These are phyloP conservation scores for Enteromius paludinosus DNA, from an alignment of 2,797 vertebrate species.

Conservation along the genomic window DNA sequence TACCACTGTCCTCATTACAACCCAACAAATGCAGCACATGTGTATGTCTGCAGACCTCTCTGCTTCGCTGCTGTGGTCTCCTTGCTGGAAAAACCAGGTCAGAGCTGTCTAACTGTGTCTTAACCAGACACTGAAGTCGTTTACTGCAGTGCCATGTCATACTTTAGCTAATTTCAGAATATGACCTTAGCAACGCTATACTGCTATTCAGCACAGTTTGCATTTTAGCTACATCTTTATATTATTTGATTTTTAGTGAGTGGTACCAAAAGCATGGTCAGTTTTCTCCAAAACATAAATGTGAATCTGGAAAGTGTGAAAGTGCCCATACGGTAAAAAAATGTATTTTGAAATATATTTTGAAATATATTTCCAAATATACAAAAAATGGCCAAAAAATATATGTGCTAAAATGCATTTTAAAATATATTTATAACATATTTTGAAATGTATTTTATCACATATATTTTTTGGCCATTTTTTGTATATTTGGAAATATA, in stretches of 20 bases:
- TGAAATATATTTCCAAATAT: too few species aligned
- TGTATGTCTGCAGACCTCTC: slow-evolving; percentile 1
- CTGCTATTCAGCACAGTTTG: not conserved
- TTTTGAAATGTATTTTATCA: too few species aligned
- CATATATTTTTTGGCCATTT: too few species aligned
- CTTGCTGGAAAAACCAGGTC: slow-evolving; percentile 7
- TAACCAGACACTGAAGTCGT: not conserved
- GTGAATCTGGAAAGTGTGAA: not conserved
- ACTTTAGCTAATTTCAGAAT: not conserved
- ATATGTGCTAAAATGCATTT: too few species aligned
- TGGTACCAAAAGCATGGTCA: not conserved
- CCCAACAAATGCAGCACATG: not conserved
- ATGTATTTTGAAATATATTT: too few species aligned
- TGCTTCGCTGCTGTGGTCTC: not conserved
- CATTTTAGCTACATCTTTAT: not conserved
- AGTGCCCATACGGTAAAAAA: too few species aligned
- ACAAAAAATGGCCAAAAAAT: too few species aligned
- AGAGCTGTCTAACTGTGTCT: slow-evolving; percentile 9
- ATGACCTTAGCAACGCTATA: not conserved
- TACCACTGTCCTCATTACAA: not conserved
- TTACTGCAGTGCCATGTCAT: not conserved
- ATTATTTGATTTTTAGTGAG: not conserved
- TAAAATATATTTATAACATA: too few species aligned
- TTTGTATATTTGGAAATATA: too few species aligned
- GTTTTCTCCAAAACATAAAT: not conserved